Evolutionary conservation across 1,140 invertebrate species (phyloP).

Genomic region (Akabosia matsudoensis): DNA sequence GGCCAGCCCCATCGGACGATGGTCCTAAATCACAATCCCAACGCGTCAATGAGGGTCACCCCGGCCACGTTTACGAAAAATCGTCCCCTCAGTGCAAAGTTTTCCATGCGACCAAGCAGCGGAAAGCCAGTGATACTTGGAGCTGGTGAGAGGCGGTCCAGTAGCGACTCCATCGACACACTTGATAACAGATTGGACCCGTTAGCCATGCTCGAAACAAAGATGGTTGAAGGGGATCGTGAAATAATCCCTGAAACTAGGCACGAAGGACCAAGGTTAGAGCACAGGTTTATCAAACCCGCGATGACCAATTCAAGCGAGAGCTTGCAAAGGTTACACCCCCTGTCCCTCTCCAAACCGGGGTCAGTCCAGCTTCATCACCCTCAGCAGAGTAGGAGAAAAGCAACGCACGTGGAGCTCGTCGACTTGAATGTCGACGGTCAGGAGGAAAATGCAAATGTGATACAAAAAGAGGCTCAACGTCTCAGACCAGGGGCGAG

Average conservation of each 20-base stretch:
- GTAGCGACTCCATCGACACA: constrained; percentile 22
- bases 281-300: constrained; percentile 5
- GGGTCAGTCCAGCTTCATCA: not conserved
- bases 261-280: not conserved
- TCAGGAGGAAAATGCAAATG: constrained; percentile 6
- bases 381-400: not conserved
- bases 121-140: not conserved
- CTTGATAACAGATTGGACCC: constrained; percentile 24
- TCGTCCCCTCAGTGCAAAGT: not conserved
- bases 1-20: not conserved
- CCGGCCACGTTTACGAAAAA: not conserved
- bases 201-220: constrained; percentile 33
- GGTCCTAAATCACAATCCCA: constrained; percentile 13
- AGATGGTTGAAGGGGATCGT: constrained; percentile 32
- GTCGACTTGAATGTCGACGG: not conserved
- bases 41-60: not conserved
- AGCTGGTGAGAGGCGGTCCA: not conserved
- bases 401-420: not conserved
- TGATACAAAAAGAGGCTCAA: not conserved
- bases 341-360: not conserved
- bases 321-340: not conserved
- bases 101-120: not conserved
- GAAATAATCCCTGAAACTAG: constrained; percentile 14
- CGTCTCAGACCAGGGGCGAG: not conserved
- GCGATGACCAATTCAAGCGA: not conserved